A percentile compares a stretch with the other conserved stretches of the same genome.
phyloP scores from a whole-genome alignment of 1,140 invertebrate species.

The Zeugodacus cucurbitae region DNA sequence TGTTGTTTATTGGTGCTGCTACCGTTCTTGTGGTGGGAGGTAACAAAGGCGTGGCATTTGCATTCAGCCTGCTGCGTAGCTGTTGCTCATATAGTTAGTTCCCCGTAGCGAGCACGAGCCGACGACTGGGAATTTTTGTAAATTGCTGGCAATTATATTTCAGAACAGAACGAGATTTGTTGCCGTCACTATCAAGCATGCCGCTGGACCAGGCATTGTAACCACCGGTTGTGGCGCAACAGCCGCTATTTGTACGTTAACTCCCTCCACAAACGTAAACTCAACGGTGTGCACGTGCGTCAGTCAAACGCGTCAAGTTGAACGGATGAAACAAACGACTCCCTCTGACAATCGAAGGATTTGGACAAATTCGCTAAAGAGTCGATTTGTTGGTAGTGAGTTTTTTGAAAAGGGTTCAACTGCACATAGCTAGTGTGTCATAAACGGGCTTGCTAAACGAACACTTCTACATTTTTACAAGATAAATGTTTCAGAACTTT shows the following conservation, averaged over 20 bases:
- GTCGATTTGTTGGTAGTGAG: too few relatives aligned
- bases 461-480: too few relatives aligned
- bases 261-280: not conserved
- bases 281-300: not conserved
- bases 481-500: not conserved
- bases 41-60: not conserved
- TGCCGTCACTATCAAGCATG: not conserved
- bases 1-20: too few relatives aligned
- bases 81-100: not conserved
- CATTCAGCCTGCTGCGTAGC: not conserved
- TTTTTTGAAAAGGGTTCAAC: not conserved
- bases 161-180: not conserved
- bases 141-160: not conserved
- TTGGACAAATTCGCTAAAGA: not conserved
- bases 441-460: too few relatives aligned
- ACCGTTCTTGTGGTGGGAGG: too few relatives aligned
- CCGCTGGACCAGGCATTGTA: not conserved
- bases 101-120: not conserved
- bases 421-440: not conserved
- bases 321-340: not conserved
- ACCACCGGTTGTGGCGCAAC: not conserved
- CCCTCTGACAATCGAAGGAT: not conserved
- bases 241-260: not conserved
- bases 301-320: not conserved
- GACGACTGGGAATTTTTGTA: not conserved